Conservation (phyloP, 2,113 vertebrate genomes). For the Leucoraja erinaceus region DNA sequence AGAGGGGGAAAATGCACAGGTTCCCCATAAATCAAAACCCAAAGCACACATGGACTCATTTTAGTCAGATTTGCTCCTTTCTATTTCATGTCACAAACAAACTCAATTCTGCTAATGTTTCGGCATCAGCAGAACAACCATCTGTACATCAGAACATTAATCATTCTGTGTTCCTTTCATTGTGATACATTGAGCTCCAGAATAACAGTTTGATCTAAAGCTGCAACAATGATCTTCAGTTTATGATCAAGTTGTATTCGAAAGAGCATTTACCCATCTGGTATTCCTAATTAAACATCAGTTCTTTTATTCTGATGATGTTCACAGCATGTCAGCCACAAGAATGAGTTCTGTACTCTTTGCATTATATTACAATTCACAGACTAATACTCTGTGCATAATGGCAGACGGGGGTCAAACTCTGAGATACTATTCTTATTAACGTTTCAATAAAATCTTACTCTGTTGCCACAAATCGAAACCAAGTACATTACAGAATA, state of each 20-base stretch:
- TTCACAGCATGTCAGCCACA: background rate
- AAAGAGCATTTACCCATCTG: constrained; percentile 9
- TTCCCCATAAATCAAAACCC: background rate
- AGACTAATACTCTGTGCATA: background rate
- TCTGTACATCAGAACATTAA: background rate
- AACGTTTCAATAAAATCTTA: background rate
- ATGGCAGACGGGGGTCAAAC: background rate
- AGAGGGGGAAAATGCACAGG: too few relatives aligned
- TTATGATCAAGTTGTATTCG: background rate
- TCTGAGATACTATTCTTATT: background rate
- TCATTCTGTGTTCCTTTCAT: background rate
- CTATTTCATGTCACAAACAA: background rate
- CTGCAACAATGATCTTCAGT: background rate
- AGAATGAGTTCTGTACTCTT: background rate
- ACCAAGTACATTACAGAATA: background rate
- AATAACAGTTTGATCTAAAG: background rate
- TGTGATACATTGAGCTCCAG: background rate
- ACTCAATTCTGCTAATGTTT: background rate
- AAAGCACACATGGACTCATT: background rate
- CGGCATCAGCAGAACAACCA: background rate
- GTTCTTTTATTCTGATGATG: background rate
- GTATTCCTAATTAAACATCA: background rate
- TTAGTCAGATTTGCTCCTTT: background rate
- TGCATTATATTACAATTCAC: background rate
- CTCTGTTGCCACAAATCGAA: background rate